Percentiles rank a stretch among this genome's conserved stretches.
phyloP scores from a whole-genome alignment of 2,113 vertebrate genomes.

The Aptenodytes forsteri region DNA sequence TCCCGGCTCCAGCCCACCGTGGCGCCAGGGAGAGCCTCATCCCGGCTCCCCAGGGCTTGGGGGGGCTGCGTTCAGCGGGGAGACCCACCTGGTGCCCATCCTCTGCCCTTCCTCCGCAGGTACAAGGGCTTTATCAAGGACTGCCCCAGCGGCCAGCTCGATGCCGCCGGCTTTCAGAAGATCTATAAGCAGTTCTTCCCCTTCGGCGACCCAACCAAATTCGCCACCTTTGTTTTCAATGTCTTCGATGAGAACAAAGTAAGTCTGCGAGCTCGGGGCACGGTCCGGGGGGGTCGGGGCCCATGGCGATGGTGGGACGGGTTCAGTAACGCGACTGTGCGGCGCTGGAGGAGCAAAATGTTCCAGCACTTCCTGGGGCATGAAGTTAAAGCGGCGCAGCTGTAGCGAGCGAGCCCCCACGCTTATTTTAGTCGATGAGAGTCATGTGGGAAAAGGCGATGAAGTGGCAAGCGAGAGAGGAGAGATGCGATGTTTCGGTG shows the following conservation, averaged over 20 bases:
- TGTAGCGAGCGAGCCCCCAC: background rate
- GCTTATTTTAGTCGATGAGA: background rate
- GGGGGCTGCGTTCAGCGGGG: fast-evolving
- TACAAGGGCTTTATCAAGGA: slow-evolving; percentile 98
- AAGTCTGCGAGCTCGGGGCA: background rate
- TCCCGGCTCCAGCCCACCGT: background rate
- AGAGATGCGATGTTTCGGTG: fast-evolving
- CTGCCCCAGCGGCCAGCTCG: slow-evolving; percentile 93
- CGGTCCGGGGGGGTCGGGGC: fast-evolving
- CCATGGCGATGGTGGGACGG: fast-evolving
- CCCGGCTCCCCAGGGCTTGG: background rate
- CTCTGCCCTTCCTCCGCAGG: slow-evolving; percentile 63
- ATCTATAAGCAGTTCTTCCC: slow-evolving; percentile 99
- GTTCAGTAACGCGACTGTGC: fast-evolving
- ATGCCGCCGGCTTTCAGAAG: slow-evolving; percentile 94
- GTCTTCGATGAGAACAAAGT: slow-evolving; percentile 98
- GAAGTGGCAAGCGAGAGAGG: background rate
- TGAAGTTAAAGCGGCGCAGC: background rate
- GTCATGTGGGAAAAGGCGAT: background rate
- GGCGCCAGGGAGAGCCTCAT: background rate
- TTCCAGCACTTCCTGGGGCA: background rate
- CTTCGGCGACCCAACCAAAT: slow-evolving; percentile 94
- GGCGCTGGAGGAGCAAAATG: background rate
- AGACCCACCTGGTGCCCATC: background rate
- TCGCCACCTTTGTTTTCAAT: slow-evolving; percentile 96